Evolutionary conservation across 2,113 vertebrate species (phyloP).

Genomic region (Protomyctophum bolini): DNA sequence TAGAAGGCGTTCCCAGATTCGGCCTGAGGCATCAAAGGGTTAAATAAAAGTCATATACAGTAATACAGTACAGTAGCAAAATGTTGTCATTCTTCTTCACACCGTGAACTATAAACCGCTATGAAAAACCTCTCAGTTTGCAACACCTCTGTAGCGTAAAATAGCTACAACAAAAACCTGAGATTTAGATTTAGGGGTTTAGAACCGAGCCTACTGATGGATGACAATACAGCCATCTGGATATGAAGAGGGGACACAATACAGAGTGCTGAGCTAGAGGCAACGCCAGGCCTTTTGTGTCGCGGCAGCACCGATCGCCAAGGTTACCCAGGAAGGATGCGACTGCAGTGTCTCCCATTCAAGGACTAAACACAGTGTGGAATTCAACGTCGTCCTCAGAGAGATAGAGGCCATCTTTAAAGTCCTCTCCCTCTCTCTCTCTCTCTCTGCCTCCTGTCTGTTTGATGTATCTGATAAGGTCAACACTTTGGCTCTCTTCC

Average conservation of each 20-base stretch:
- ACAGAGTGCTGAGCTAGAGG: constrained; percentile 56
- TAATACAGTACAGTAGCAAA: too few relatives aligned
- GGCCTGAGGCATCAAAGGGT: too few relatives aligned
- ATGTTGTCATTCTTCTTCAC: too few relatives aligned
- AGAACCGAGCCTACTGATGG: constrained; percentile 33
- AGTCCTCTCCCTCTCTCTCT: constrained; percentile 34
- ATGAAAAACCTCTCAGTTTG: too few relatives aligned
- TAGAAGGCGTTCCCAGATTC: too few relatives aligned
- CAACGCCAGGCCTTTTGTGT: constrained; percentile 66
- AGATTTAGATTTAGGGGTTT: constrained; percentile 20
- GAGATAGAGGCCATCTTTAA: constrained; percentile 27
- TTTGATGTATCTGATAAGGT: constrained; percentile 22
- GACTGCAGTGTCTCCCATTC: constrained; percentile 55
- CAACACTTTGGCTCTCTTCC: neutral
- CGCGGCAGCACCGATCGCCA: constrained; percentile 66
- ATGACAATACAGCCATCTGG: constrained; percentile 70
- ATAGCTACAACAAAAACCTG: neutral
- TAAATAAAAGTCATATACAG: too few relatives aligned
- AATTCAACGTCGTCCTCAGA: constrained; percentile 44
- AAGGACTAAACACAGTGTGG: constrained; percentile 49
- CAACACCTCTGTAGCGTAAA: too few relatives aligned
- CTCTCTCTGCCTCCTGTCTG: constrained; percentile 9
- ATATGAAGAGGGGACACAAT: constrained; percentile 52
- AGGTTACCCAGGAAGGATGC: constrained; percentile 68
- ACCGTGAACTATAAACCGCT: too few relatives aligned